phyloP scores from a whole-genome alignment of 2,113 vertebrate genomes.

The Cryptotis parvus region DNA sequence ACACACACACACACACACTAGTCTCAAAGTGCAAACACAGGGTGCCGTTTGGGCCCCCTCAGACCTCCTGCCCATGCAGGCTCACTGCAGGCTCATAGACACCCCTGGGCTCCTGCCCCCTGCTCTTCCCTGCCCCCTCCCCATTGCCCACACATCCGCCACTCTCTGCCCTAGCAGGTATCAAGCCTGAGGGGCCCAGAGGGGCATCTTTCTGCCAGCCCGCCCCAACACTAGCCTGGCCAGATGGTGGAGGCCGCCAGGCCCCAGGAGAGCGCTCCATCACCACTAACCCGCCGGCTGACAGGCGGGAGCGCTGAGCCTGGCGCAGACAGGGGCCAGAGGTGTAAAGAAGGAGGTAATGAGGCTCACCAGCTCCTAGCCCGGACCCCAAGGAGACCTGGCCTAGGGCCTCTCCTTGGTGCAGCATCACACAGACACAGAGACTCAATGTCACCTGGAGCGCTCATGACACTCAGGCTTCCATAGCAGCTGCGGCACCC shows the following conservation, averaged over 20 bases:
- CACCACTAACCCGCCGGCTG: constrained; percentile 17
- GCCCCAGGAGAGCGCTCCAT: constrained; percentile 46
- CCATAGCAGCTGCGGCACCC: not conserved
- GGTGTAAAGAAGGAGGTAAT: constrained; percentile 54
- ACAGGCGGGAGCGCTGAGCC: not conserved
- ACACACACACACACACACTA: not conserved
- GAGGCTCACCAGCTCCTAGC: not conserved
- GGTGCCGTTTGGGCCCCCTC: not conserved
- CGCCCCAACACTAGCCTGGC: not conserved
- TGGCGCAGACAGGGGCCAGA: not conserved
- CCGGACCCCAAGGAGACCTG: not conserved
- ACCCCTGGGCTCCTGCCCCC: not conserved
- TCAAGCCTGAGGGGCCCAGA: not conserved
- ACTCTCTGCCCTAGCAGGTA: not conserved
- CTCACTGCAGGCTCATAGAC: not conserved
- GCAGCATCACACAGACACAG: not conserved
- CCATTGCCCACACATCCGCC: not conserved
- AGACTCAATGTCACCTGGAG: not conserved
- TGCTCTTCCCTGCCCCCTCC: not conserved
- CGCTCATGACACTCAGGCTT: not conserved
- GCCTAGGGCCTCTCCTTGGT: not conserved
- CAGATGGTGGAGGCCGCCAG: constrained; percentile 52
- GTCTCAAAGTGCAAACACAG: not conserved
- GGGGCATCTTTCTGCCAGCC: not conserved
- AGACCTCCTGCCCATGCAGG: not conserved